Conservation (phyloP, 2,113 vertebrate species). For the Bungarus multicinctus region DNA sequence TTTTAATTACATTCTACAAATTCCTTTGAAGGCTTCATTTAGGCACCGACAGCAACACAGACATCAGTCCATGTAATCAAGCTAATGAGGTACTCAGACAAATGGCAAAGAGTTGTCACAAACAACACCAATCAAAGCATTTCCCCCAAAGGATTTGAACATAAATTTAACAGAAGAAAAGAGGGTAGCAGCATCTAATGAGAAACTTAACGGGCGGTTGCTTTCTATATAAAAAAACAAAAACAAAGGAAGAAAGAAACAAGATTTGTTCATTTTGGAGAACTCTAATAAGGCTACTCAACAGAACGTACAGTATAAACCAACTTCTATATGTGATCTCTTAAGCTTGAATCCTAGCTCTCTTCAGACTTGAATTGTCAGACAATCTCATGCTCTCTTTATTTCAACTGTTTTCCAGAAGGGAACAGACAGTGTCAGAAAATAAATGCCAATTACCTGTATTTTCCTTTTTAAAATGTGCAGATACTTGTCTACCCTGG, state of each 20-base stretch:
- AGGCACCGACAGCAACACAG: slow-evolving; percentile 42
- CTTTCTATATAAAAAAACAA: background rate
- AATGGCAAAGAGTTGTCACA: slow-evolving; percentile 18
- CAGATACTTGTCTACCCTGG: background rate
- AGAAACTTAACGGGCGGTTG: accelerated
- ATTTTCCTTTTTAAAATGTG: background rate
- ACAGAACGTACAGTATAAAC: background rate
- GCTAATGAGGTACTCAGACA: slow-evolving; percentile 6
- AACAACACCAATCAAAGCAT: accelerated
- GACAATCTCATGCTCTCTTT: background rate
- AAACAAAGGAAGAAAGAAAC: background rate
- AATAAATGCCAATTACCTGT: background rate
- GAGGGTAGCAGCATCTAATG: background rate
- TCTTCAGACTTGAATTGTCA: accelerated
- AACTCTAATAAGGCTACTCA: accelerated
- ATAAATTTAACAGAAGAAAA: background rate
- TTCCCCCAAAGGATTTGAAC: background rate
- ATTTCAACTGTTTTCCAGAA: background rate
- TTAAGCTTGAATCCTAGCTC: background rate
- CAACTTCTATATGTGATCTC: too few species aligned
- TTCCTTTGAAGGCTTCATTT: slow-evolving; percentile 42
- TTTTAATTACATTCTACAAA: slow-evolving; percentile 42
- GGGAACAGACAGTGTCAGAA: background rate
- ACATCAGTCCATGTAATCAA: slow-evolving; percentile 29
- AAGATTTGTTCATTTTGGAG: background rate